phyloP scores from a whole-genome alignment of 1,140 invertebrate species.

The Zophobas atratus region DNA sequence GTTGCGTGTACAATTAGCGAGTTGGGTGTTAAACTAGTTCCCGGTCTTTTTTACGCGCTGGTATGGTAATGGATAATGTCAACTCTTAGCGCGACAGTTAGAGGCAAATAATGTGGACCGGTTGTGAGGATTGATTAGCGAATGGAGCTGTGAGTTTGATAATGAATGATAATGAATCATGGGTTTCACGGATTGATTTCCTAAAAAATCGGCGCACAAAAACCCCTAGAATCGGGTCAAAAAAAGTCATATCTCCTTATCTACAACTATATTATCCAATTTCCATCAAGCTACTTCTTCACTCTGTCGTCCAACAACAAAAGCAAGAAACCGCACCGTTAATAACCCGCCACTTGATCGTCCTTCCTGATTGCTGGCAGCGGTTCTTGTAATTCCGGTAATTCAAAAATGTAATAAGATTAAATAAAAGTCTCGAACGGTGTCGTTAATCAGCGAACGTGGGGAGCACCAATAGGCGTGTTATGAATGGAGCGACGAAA shows the following conservation, averaged over 20 bases:
- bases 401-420: not conserved
- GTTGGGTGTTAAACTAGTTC: not conserved
- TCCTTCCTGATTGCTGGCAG: not conserved
- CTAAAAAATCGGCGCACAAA: too few species aligned
- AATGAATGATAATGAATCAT: too few species aligned
- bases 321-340: not conserved
- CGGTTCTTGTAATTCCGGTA: not conserved
- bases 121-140: not conserved
- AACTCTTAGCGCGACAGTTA: not conserved
- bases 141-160: too few species aligned
- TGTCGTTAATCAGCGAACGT: not conserved
- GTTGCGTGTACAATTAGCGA: not conserved
- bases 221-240: too few species aligned
- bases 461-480: not conserved
- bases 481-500: not conserved
- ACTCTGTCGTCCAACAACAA: too few species aligned
- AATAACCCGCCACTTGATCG: not conserved
- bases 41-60: not conserved
- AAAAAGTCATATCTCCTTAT: too few species aligned
- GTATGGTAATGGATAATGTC: not conserved
- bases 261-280: too few species aligned
- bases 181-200: too few species aligned
- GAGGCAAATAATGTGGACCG: not conserved
- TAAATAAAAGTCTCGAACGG: not conserved
- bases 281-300: too few species aligned